phyloP scores from a whole-genome alignment of 2,888 invertebrate genomes.

The Dorcus hopei region DNA sequence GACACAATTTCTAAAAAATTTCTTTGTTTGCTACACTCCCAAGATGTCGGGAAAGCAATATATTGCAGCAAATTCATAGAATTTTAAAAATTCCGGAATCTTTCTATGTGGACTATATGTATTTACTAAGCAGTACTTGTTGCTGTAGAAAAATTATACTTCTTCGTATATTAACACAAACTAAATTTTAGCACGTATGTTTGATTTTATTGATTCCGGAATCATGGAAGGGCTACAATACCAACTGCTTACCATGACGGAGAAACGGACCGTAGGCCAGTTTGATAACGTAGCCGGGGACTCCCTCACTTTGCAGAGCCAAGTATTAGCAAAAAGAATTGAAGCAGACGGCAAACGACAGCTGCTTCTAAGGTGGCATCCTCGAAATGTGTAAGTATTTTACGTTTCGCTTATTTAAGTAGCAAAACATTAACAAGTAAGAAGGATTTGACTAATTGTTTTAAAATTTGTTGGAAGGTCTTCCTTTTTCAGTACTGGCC shows the following conservation, averaged over 20 bases:
- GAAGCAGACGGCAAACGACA: conserved; percentile 64
- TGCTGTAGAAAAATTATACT: too few species aligned
- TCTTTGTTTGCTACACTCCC: too few species aligned
- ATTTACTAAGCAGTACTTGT: too few species aligned
- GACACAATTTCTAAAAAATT: too few species aligned
- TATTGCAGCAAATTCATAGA: too few species aligned
- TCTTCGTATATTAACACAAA: neutral
- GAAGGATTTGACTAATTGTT: neutral
- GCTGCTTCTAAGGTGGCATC: conserved; percentile 79
- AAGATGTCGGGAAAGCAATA: too few species aligned
- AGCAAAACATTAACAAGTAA: neutral
- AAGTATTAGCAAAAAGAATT: conserved; percentile 64
- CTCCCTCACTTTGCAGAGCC: conserved; percentile 69
- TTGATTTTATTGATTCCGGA: conserved; percentile 90
- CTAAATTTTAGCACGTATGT: conserved; percentile 72
- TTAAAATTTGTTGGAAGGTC: neutral
- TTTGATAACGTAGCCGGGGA: conserved; percentile 61
- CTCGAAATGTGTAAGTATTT: conserved; percentile 77
- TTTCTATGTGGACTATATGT: too few species aligned
- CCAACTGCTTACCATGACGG: conserved; percentile 63
- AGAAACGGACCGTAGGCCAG: conserved; percentile 59
- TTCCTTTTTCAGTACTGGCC: neutral
- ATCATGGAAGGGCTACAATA: conserved; percentile 90
- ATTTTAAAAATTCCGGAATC: too few species aligned
- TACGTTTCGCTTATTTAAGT: neutral